Evolutionary conservation across 2,888 invertebrate species (phyloP), one percentile per base, ranked within the genome.

Genomic region (Zaprionus obscuricornis): DNA sequence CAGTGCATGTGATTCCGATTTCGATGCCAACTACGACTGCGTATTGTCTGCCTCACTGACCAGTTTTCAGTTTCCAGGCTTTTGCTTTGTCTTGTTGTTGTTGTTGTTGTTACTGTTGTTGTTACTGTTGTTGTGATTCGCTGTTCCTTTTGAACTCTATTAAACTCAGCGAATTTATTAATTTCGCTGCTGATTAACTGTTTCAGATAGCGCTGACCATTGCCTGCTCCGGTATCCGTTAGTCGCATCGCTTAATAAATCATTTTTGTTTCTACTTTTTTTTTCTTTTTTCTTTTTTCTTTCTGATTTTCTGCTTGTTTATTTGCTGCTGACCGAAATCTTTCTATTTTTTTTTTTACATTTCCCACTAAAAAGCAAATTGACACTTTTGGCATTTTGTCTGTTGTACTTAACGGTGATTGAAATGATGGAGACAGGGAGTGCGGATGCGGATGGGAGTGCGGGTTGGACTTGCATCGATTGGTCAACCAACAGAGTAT

Each of bases 101-200:
- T 55, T 75, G 13, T 42, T 60, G 45, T 55, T 64, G 63, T 65
- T 49, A 50, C n/a, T 52, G 27, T 40, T 39, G 58, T 17, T 56
- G 36, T 40, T 52, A 56, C 57, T 62, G 37, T 34, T 63, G 39
- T 46, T 54, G 52, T 31, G 20, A 17, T 55, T 37, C 43, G 59
- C 59, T 57, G 66, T 72, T 74, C 37, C 62, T 70, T 78, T 81
- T 84, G 87, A 87, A 87, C 87, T 87, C 85, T 79, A 87, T 87
- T 87, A 87, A 87, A 87, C 82, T 87, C 76, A 70, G 66, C 67
- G 81, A 78, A 79, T 78, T 84, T 81, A 84, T 84, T 84, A 83
- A 83, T 83, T 83, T 84, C 67, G 74, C 66, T 75, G 82, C 79
- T 84, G 82, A 83, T 83, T 83, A 81, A 82, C 78, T 75, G 75